phyloP scores from a whole-genome alignment of 2,113 vertebrate genomes.

The Cebus imitator region DNA sequence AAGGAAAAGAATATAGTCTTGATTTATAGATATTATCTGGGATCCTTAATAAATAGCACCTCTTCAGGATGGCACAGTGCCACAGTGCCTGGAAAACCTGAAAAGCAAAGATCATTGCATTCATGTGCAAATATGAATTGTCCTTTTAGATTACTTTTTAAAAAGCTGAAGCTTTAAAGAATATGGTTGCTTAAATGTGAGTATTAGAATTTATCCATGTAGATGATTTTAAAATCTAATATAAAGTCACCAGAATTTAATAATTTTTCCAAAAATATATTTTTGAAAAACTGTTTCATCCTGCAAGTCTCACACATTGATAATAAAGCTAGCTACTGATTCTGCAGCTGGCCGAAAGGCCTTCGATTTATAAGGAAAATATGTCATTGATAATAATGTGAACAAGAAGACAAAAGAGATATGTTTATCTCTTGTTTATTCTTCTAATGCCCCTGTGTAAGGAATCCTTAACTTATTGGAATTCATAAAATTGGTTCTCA shows the following conservation, averaged over 20 bases:
- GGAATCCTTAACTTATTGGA: constrained; percentile 20
- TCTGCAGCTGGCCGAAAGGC: neutral
- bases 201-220: neutral
- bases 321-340: neutral
- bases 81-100: constrained; percentile 29
- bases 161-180: neutral
- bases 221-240: constrained; percentile 34
- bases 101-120: constrained; percentile 3
- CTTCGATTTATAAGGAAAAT: neutral
- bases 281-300: neutral
- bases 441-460: neutral
- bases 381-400: neutral
- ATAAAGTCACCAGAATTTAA: constrained; percentile 9
- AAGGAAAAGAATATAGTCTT: neutral
- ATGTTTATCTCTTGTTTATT: neutral
- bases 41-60: neutral
- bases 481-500: constrained; percentile 3
- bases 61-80: neutral
- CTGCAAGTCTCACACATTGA: neutral
- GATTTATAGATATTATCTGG: neutral
- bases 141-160: neutral
- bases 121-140: neutral
- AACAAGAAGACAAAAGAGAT: neutral
- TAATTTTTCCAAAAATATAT: neutral
- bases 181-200: neutral